Evolutionary conservation across 2,797 vertebrate genomes (phyloP).

Genomic region (Ptychadena robeensis): DNA sequence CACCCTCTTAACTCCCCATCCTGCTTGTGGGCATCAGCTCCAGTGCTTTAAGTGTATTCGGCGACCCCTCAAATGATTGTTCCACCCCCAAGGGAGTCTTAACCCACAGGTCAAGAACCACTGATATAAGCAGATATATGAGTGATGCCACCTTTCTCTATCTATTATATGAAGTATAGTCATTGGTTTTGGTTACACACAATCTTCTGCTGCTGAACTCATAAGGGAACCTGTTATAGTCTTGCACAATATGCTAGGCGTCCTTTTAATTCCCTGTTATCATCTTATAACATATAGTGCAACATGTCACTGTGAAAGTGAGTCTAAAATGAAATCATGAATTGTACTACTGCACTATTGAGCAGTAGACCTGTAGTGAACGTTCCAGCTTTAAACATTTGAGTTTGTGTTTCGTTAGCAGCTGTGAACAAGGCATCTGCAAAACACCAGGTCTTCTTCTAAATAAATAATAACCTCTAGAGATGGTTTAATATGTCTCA

Average conservation of each 20-base stretch:
- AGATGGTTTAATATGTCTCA: constrained; percentile 3
- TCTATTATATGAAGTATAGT: neutral
- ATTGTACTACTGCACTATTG: neutral
- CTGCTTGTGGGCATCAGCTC: too few relatives aligned
- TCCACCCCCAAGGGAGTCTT: too few relatives aligned
- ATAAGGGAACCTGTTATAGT: neutral
- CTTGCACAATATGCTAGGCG: neutral
- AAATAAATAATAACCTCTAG: constrained; percentile 22
- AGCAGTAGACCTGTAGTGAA: neutral
- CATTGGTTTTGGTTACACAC: neutral
- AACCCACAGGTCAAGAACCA: too few relatives aligned
- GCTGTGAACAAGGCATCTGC: neutral
- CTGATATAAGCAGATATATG: too few relatives aligned
- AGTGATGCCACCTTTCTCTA: neutral
- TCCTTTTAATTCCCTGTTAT: neutral
- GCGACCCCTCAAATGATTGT: too few relatives aligned
- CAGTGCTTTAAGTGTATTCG: too few relatives aligned
- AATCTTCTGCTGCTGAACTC: neutral
- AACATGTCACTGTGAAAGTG: neutral
- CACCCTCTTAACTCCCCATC: too few relatives aligned
- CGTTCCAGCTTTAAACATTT: neutral
- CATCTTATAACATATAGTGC: neutral
- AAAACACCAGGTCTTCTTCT: neutral
- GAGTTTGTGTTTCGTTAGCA: neutral
- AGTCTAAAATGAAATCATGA: neutral